Base-by-base conservation (phyloP, 2,888 invertebrate species). In the Ophion ellenae region DNA sequence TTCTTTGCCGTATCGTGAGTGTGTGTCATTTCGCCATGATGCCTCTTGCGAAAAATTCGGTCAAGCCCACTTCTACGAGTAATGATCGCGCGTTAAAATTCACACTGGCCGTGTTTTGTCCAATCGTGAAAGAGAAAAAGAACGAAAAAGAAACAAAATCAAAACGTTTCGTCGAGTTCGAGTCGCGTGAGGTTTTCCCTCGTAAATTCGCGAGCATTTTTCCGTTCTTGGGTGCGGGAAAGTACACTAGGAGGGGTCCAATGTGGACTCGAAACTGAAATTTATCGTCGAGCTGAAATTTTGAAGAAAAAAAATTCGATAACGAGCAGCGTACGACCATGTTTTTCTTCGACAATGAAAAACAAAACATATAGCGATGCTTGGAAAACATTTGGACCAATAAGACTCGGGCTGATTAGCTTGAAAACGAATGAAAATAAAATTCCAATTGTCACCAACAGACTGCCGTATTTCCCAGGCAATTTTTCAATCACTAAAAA, bases 101-200 rank as follows among this genome's bases (percentile, higher is more conserved):
- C 24, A 64, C 63, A 64, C 17, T 47, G 75, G 75, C 47, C 17
- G 28, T n/a, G 4, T 53, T 64, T 47, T 75, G 75, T 64, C 24
- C 24, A 40, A 67, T 36, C 20, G 20, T 11, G 40, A 47, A 45
- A 75, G n/a, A 63, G 28, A 63, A 45, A 64, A 75, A 47, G 59
- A 75, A 64, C 47, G 14, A 69, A 28, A 69, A 69, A 20, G 45
- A 61, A 61, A 61, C 4, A 61, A 61, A 61, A 61, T 10, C n/a
- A 32, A 78, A 77, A 73, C 83, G 86, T 81, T 86, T 81, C 83
- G 83, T 86, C 86, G 86, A 86, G 86, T 83, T 86, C 86, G 86
- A 86, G 86, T 86, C 80, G 86, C 86, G 86, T 86, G 76, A 86
- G 83, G 83, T 86, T 86, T 81, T 71, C 67, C 73, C 79, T 63